Percentiles rank a stretch among this genome's conserved stretches.
Evolutionary conservation across 2,113 vertebrate species (phyloP).

Genomic region (Dasyprocta punctata): DNA sequence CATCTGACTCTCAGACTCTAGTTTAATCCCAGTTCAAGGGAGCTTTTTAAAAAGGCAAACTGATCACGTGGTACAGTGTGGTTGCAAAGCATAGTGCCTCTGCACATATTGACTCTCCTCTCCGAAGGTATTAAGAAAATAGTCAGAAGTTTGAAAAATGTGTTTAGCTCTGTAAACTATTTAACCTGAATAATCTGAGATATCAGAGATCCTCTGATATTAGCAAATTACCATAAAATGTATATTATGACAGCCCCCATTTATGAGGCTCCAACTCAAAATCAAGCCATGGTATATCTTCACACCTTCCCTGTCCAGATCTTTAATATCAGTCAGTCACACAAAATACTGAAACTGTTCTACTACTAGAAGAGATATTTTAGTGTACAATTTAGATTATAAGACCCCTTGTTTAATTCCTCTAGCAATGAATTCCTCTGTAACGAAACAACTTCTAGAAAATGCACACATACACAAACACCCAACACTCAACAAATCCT

Average conservation of each 20-base stretch:
- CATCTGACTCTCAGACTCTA: neutral
- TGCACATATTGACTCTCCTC: neutral
- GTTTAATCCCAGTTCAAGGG: neutral
- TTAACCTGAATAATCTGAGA: neutral
- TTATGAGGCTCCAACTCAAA: neutral
- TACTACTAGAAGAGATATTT: neutral
- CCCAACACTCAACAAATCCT: neutral
- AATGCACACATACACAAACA: neutral
- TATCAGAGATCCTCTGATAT: slow-evolving; percentile 13
- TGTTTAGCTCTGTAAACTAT: neutral
- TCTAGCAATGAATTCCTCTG: neutral
- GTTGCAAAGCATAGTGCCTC: neutral
- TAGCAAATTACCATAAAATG: neutral
- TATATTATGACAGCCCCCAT: neutral
- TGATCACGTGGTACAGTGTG: neutral
- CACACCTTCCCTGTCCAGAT: neutral
- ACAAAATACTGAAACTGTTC: neutral
- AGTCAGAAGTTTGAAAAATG: neutral
- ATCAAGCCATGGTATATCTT: neutral
- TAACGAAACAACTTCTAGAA: slow-evolving; percentile 17
- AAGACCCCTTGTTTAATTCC: neutral
- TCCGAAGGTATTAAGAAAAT: slow-evolving; percentile 51
- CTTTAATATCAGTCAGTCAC: neutral
- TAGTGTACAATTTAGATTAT: neutral
- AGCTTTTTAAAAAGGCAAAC: neutral